Percentiles rank a stretch among this genome's conserved stretches.
phyloP scores from a whole-genome alignment of 1,140 invertebrate genomes.

The Anastatus disparis region DNA sequence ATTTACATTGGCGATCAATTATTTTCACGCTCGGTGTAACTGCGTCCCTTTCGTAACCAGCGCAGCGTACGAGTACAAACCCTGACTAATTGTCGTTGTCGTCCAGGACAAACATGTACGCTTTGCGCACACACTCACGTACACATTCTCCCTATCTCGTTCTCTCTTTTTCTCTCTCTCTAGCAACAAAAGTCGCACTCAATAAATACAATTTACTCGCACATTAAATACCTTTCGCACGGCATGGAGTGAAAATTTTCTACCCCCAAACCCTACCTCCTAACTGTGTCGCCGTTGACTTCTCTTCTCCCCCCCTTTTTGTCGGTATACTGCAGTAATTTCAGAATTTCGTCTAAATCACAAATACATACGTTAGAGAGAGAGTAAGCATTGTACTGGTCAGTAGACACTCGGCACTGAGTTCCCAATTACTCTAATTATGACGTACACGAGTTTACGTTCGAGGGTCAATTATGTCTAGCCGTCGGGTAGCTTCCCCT shows the following conservation, averaged over 20 bases:
- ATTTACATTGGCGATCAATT: conserved; percentile 35
- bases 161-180: too few species aligned
- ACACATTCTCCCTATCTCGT: too few species aligned
- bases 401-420: not conserved
- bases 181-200: conserved; percentile 35
- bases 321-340: not conserved
- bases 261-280: not conserved
- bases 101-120: not conserved
- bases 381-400: not conserved
- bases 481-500: conserved; percentile 32
- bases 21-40: conserved; percentile 30
- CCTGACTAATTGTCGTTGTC: conserved; percentile 33
- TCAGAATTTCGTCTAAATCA: conserved; percentile 39
- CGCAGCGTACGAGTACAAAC: not conserved
- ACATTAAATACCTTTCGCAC: conserved; percentile 22
- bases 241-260: conserved; percentile 1
- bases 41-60: not conserved
- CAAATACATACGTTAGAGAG: not conserved
- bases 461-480: conserved; percentile 58
- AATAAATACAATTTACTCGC: conserved; percentile 40
- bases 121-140: not conserved
- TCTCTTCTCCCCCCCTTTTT: not conserved
- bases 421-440: conserved; percentile 53
- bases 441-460: conserved; percentile 58
- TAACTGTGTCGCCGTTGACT: not conserved